Evolutionary conservation across 2,113 vertebrate genomes (phyloP).

Genomic region (Saguinus midas): DNA sequence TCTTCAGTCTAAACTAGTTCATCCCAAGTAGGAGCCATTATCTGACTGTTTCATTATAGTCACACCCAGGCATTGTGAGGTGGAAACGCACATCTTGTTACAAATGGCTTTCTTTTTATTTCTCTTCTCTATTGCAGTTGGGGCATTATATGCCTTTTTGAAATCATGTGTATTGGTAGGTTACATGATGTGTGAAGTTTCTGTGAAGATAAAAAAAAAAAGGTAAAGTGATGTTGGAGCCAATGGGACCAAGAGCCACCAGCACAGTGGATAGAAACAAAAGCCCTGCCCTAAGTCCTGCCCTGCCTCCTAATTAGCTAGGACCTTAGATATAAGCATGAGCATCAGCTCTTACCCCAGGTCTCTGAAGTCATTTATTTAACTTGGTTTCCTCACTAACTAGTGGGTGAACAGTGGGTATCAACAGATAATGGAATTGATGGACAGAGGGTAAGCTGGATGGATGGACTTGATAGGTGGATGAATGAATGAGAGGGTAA

Average conservation of each 20-base stretch:
- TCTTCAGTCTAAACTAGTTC: not conserved
- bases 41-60: not conserved
- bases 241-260: not conserved
- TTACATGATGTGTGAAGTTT: not conserved
- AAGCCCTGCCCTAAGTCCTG: not conserved
- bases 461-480: not conserved
- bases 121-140: not conserved
- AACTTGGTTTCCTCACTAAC: not conserved
- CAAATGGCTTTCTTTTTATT: not conserved
- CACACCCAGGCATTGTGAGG: rapidly evolving
- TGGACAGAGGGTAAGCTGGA: not conserved
- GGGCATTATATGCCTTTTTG: not conserved
- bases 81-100: not conserved
- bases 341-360: not conserved
- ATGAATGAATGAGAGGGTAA: not conserved
- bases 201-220: not conserved
- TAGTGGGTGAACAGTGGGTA: too few species aligned
- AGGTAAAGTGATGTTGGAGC: not conserved
- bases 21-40: not conserved
- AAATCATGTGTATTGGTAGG: not conserved
- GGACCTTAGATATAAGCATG: not conserved
- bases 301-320: not conserved
- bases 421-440: not conserved
- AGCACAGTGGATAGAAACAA: not conserved
- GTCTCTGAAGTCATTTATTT: not conserved